phyloP scores from a whole-genome alignment of 1,140 invertebrate genomes.

The Drosophila bifasciata region DNA sequence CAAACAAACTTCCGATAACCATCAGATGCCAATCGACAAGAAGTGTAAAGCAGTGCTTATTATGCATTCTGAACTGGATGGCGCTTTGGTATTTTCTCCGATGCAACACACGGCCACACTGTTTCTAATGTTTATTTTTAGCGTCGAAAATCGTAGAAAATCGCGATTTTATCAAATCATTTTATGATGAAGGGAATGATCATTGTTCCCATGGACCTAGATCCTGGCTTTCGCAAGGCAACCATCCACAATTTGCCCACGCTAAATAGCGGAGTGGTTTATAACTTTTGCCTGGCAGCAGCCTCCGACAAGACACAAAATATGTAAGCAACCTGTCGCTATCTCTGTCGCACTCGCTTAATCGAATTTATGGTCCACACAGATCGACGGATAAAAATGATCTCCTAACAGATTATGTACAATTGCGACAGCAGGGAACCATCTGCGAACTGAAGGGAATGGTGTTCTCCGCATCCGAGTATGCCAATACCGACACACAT shows the following conservation, averaged over 20 bases:
- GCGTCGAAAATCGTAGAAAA: neutral
- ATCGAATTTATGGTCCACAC: neutral
- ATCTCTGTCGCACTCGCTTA: conserved; percentile 1
- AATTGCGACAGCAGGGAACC: conserved; percentile 53
- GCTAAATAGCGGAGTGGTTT: conserved; percentile 65
- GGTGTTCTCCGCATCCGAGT: conserved; percentile 54
- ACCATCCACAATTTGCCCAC: conserved; percentile 66
- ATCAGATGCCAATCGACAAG: neutral
- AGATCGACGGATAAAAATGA: conserved; percentile 56
- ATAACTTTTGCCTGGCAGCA: conserved; percentile 54
- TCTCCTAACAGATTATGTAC: conserved; percentile 72
- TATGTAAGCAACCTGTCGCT: conserved; percentile 42
- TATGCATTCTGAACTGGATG: too few relatives aligned
- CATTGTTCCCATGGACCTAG: conserved; percentile 75
- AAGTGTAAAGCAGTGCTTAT: too few relatives aligned
- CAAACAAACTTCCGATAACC: conserved; percentile 1
- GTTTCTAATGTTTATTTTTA: neutral
- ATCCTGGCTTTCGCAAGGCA: conserved; percentile 73
- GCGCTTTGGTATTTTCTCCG: too few relatives aligned
- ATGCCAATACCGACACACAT: conserved; percentile 60
- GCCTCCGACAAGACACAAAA: conserved; percentile 36
- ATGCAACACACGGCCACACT: too few relatives aligned
- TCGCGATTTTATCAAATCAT: neutral
- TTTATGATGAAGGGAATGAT: conserved; percentile 60
- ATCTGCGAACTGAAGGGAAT: conserved; percentile 61